These are phyloP conservation scores for Trinorchestia longiramus DNA, from an alignment of 1,140 invertebrate genomes.

Conservation along the genomic window DNA sequence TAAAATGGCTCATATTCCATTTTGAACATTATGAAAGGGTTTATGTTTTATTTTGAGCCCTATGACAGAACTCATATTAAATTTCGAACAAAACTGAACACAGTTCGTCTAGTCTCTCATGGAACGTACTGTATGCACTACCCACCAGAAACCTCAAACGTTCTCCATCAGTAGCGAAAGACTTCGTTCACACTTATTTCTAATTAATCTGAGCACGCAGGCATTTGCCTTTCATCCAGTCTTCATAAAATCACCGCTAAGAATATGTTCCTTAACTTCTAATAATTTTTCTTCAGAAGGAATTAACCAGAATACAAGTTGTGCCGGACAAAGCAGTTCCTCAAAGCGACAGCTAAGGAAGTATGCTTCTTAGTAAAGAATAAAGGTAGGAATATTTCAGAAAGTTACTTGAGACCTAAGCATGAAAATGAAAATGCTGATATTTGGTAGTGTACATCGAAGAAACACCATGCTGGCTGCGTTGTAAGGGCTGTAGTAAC, in stretches of 20 bases:
- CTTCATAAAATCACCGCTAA: background rate
- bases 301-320: background rate
- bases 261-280: constrained; percentile 15
- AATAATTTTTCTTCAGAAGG: background rate
- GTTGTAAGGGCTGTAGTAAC: background rate
- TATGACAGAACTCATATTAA: too few species aligned
- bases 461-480: too few species aligned
- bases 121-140: too few species aligned
- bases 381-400: background rate
- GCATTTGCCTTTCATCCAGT: background rate
- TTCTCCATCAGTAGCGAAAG: background rate
- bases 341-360: background rate
- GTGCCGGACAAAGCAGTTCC: background rate
- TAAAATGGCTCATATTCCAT: too few species aligned
- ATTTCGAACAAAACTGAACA: too few species aligned
- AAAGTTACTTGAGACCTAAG: background rate
- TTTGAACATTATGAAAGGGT: too few species aligned
- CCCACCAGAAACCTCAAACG: background rate
- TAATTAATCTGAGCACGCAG: background rate
- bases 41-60: too few species aligned
- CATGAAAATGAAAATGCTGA: too few species aligned
- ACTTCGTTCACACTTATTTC: background rate
- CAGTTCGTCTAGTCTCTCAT: too few species aligned
- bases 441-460: too few species aligned
- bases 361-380: background rate